A percentile compares a stretch with the other conserved stretches of the same genome.
Evolutionary conservation across 2,888 invertebrate genomes (phyloP).

Genomic region (Pocota personata): DNA sequence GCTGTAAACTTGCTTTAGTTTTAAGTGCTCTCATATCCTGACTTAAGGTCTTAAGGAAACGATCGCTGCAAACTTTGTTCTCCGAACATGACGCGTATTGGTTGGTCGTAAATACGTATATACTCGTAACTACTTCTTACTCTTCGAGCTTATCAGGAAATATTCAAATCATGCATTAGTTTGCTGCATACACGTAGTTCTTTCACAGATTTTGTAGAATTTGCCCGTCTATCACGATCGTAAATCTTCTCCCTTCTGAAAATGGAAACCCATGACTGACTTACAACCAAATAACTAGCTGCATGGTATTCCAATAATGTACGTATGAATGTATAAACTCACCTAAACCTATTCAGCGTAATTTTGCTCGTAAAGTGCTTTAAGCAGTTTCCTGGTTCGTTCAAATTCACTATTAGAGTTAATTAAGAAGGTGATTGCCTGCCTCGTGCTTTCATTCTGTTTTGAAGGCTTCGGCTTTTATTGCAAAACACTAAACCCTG

Average conservation of each 20-base stretch:
- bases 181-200: too few species aligned
- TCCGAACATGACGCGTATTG: too few species aligned
- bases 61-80: too few species aligned
- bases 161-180: too few species aligned
- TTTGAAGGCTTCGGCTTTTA: not conserved
- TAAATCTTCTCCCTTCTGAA: not conserved
- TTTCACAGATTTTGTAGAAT: not conserved
- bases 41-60: too few species aligned
- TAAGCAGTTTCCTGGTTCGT: not conserved
- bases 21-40: too few species aligned
- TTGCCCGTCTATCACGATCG: not conserved
- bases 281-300: not conserved
- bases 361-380: not conserved
- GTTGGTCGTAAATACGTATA: too few species aligned
- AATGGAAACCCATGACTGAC: not conserved
- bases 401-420: not conserved
- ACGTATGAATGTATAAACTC: too few species aligned
- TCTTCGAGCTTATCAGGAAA: too few species aligned
- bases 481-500: constrained; percentile 9
- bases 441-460: not conserved
- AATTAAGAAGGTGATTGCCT: constrained; percentile 23
- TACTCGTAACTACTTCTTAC: too few species aligned
- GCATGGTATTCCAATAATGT: not conserved
- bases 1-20: too few species aligned
- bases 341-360: not conserved